Percentiles rank a stretch among this genome's conserved stretches.
phyloP scores from a whole-genome alignment of 2,888 invertebrate genomes.

The Scaptomyza parva region DNA sequence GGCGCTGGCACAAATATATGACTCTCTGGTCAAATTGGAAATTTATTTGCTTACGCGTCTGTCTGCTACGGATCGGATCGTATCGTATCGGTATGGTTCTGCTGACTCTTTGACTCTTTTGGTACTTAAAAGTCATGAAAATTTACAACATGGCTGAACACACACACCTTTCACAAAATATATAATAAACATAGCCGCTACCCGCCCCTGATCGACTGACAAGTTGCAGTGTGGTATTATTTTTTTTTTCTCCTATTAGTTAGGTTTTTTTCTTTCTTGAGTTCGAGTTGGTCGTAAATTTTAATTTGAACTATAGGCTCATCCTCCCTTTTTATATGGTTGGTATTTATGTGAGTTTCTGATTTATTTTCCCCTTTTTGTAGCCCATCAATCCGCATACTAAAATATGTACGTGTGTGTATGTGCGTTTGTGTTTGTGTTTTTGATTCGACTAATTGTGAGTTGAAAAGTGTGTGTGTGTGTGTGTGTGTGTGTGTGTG shows the following conservation, averaged over 20 bases:
- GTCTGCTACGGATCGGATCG: conserved; percentile 29
- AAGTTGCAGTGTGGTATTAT: conserved; percentile 50
- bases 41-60: conserved; percentile 78
- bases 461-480: conserved; percentile 47
- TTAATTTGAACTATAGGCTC: conserved; percentile 72
- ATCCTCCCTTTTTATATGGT: conserved; percentile 54
- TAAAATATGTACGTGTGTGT: conserved; percentile 45
- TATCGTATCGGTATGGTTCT: conserved; percentile 17
- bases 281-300: conserved; percentile 82
- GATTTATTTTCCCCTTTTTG: conserved; percentile 83
- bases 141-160: conserved; percentile 74
- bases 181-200: background rate
- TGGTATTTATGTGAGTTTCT: conserved; percentile 75
- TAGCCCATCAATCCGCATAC: conserved; percentile 65
- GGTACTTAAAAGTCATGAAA: conserved; percentile 79
- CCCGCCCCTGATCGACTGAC: conserved; percentile 55
- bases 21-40: conserved; percentile 76
- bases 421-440: conserved; percentile 1
- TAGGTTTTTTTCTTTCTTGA: conserved; percentile 55
- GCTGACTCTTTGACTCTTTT: conserved; percentile 16
- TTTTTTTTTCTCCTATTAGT: conserved; percentile 61
- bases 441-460: conserved; percentile 67
- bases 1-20: conserved; percentile 68
- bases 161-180: conserved; percentile 44
- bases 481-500: conserved; percentile 44